Percentiles rank a stretch among this genome's conserved stretches.
These are phyloP conservation scores for Acipenser transmontanus DNA, from an alignment of 2,797 vertebrate species.

Conservation along the genomic window DNA sequence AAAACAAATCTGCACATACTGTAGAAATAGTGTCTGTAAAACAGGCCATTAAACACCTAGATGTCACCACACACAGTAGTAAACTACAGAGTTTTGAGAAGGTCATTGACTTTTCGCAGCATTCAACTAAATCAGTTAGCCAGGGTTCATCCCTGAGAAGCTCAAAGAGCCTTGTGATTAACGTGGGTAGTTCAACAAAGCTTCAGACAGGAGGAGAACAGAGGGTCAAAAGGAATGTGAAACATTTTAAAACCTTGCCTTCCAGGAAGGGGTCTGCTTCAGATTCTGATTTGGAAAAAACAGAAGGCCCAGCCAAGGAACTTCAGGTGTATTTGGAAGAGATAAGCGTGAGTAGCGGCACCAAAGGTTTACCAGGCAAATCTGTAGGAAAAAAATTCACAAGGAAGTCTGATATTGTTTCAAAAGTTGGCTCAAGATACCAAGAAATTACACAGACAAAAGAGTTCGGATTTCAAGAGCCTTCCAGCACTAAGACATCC, in stretches of 20 bases:
- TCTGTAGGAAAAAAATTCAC: slow-evolving; percentile 9
- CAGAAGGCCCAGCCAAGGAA: slow-evolving; percentile 51
- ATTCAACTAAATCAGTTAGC: no score
- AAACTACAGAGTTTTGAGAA: no score
- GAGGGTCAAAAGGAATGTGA: slow-evolving; percentile 30
- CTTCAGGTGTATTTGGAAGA: slow-evolving; percentile 48
- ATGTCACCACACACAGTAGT: no score
- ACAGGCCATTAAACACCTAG: no score
- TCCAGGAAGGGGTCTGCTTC: not conserved
- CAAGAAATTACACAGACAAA: slow-evolving; percentile 17
- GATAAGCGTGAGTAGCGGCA: slow-evolving; percentile 3
- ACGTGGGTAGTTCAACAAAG: slow-evolving; percentile 43
- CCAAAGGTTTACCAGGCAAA: not conserved
- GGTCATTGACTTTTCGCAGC: no score
- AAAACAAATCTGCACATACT: slow-evolving; percentile 28
- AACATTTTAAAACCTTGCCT: slow-evolving; percentile 6
- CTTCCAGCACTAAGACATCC: slow-evolving; percentile 33
- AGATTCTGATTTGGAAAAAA: slow-evolving; percentile 38
- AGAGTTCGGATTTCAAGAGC: slow-evolving; percentile 23
- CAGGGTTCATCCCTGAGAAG: slow-evolving; percentile 48
- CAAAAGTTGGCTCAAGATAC: slow-evolving; percentile 8
- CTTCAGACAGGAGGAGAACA: slow-evolving; percentile 22
- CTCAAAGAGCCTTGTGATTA: slow-evolving; percentile 46
- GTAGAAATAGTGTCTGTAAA: no score
- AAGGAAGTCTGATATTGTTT: slow-evolving; percentile 20